Conservation (phyloP, 1,140 invertebrate species). For the Cardiocondyla obscurior region DNA sequence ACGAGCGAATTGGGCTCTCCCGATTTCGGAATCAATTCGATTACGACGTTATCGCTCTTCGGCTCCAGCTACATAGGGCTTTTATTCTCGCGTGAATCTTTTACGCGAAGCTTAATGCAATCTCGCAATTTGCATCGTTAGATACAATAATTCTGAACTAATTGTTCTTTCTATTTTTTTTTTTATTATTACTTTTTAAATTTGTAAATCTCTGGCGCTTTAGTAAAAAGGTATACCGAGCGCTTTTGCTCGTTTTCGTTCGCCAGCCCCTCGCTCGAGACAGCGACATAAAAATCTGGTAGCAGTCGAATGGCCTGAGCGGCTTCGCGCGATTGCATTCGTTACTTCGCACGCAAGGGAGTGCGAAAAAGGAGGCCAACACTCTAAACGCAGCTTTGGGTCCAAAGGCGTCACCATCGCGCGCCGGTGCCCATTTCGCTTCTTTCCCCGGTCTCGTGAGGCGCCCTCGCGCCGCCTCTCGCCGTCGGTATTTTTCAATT, state of each 20-base stretch:
- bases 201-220: background rate
- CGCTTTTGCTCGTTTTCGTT: background rate
- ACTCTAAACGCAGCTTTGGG: constrained; percentile 39
- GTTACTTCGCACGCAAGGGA: constrained; percentile 7
- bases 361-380: background rate
- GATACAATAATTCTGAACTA: background rate
- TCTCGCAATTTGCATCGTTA: background rate
- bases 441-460: constrained; percentile 42
- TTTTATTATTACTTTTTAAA: too few relatives aligned
- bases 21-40: constrained; percentile 47
- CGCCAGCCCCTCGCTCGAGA: background rate
- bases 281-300: background rate
- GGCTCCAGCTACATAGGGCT: background rate
- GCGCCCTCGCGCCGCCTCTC: constrained; percentile 9
- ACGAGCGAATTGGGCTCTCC: constrained; percentile 39
- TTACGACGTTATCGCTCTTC: constrained; percentile 34
- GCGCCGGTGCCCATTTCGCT: constrained; percentile 18
- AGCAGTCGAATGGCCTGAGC: background rate
- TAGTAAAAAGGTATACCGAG: background rate
- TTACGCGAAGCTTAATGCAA: background rate
- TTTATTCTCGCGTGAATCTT: background rate
- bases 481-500: constrained; percentile 79
- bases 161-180: background rate
- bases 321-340: background rate
- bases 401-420: constrained; percentile 26